These are phyloP conservation scores for Sebastes flavidus DNA, from an alignment of 2,797 vertebrate species.

Conservation along the genomic window DNA sequence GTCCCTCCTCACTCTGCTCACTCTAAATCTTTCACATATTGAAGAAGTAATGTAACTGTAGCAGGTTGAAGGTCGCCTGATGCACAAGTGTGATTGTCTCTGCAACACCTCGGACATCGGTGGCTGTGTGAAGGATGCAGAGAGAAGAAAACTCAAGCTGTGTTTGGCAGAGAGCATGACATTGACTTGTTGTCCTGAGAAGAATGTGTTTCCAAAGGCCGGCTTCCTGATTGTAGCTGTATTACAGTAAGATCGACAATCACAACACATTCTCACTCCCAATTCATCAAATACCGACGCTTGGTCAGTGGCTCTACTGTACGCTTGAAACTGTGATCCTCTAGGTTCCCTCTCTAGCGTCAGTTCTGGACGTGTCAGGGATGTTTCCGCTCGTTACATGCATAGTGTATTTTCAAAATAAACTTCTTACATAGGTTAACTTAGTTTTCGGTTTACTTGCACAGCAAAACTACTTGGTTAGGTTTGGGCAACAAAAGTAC, in stretches of 20 bases:
- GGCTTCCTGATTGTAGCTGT: background rate
- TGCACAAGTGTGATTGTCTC: background rate
- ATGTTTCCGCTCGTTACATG: background rate
- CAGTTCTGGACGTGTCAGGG: background rate
- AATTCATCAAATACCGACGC: too few species aligned
- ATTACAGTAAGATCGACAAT: background rate
- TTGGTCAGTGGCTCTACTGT: too few species aligned
- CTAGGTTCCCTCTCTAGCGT: background rate
- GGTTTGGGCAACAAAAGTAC: background rate
- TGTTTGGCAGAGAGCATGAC: background rate
- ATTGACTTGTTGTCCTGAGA: background rate
- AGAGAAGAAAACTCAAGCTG: background rate
- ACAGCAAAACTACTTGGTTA: background rate
- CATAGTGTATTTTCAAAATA: background rate
- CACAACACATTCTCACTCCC: background rate
- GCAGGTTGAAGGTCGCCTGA: background rate
- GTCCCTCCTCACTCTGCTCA: too few species aligned
- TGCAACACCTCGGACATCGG: background rate
- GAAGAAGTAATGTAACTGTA: background rate
- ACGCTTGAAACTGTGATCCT: too few species aligned
- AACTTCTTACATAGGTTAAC: background rate
- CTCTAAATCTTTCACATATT: background rate
- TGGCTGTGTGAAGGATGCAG: background rate
- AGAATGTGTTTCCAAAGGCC: background rate
- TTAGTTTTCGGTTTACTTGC: background rate